Base-by-base conservation (phyloP, 1,140 invertebrate genomes). In the Vanessa tameamea region DNA sequence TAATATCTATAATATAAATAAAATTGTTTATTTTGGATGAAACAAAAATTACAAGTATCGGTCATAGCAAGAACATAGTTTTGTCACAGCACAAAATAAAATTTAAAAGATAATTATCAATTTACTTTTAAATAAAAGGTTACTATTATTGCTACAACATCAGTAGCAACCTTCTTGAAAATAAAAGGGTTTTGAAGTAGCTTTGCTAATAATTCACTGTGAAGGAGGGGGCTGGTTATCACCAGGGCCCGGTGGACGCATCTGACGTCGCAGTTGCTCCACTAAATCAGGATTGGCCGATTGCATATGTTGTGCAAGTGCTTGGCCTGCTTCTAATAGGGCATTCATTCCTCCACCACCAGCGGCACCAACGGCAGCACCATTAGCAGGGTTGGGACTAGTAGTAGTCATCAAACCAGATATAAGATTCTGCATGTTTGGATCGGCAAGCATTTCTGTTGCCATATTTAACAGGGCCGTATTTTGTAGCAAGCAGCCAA, bases 391-490 rank as follows among this genome's bases (percentile, higher is more conserved):
- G 20, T 67, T 16, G 3, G 78, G 72, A 14, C 68, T 55, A 12
- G 85, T 72, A 16, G 82, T 84, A 26, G 69, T 88, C 85, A 92
- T 89, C 16, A 93, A 75, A 5, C 88, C 86, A 2, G 88, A 93
- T 79, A 95, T 93, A 90, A 97, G 93, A 84, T 96, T 96, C 83
- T 96, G 95, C 94, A 97, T 96, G 50, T 93, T 94, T 1, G 96
- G 96, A 90, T 97, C 95, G 8, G 94, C 93, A 59, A 98, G 91
- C 94, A 98, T 95, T 84, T 96, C 95, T 48, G 95, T 94, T 2
- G 97, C 97, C 94, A 97, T 96, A 75, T 95, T 96, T 79, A 97
- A 94, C 14, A 98, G 86, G 14, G 94, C 94, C 4, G 96, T 96
- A 90, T 97, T 97, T 74, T 94, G 95, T 20, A 97, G 91, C 7